Percentiles rank a stretch among this genome's conserved stretches.
phyloP scores from a whole-genome alignment of 2,113 vertebrate species.

The Leptosomus discolor region DNA sequence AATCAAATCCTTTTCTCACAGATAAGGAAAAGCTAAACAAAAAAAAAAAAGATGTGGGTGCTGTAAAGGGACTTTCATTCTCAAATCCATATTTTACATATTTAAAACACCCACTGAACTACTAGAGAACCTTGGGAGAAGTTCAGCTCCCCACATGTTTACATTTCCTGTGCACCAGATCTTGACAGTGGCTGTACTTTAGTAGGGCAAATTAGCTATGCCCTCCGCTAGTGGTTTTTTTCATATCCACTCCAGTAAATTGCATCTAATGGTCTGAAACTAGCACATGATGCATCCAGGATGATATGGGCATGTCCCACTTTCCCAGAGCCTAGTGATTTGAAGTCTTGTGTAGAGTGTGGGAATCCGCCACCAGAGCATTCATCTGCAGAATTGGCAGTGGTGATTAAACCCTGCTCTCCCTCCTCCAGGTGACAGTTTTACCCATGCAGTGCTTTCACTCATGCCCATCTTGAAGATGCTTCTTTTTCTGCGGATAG shows the following conservation, averaged over 20 bases:
- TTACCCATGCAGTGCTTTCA: background rate
- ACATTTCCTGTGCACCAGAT: background rate
- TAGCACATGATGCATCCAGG: background rate
- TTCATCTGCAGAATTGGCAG: background rate
- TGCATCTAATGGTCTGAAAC: background rate
- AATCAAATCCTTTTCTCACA: background rate
- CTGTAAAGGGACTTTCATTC: background rate
- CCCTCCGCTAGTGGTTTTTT: background rate
- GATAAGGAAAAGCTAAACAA: background rate
- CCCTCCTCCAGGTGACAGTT: background rate
- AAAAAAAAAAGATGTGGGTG: background rate
- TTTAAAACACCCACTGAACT: background rate
- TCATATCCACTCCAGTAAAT: background rate
- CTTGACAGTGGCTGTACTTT: background rate
- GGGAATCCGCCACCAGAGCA: background rate
- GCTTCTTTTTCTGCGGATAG: background rate
- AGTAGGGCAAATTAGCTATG: background rate
- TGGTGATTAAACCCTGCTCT: background rate
- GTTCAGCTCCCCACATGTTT: background rate
- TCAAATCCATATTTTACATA: background rate
- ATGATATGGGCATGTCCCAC: background rate
- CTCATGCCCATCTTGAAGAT: background rate
- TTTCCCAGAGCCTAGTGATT: background rate
- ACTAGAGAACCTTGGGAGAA: background rate
- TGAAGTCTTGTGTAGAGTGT: background rate